Base-by-base conservation (phyloP, 2,113 vertebrate genomes). In the Tursiops truncatus region DNA sequence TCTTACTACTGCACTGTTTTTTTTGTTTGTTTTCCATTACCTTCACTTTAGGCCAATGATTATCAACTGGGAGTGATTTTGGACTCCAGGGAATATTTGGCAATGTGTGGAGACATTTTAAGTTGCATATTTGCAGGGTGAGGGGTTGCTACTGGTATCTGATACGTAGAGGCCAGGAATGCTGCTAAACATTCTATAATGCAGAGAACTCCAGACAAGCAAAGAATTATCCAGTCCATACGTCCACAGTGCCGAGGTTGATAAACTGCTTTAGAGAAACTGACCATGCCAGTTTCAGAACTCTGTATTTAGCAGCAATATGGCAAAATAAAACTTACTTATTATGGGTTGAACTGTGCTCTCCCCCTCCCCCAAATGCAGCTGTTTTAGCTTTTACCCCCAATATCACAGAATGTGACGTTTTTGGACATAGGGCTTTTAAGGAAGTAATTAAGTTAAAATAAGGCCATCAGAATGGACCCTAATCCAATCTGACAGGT, bases 361-460 rank as follows among this genome's bases (percentile, higher is more conserved):
- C 50, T 21, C 23, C 0, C 3, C 0, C 14, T 8, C 0, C 7
- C 12, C 0, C 6, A 8, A 74, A n/a, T 68, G 58, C 2, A 2
- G 17, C 23, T 23, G 11, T 28, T 53, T 81, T 79, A 80, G 8
- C 23, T 14, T 17, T 38, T 36, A 80, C 2, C 6, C 18, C 21
- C 3, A 50, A 9, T 58, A 74, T 31, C 28, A 87, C 50, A 86
- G 53, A 90, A 70, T 67, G 38, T 38, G 18, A 28, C n/a, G 13
- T 62, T 18, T 91, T 82, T 79, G 18, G 20, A 88, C 14, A 94
- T 5, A 41, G 2, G 15, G 2, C 6, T 25, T 44, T 47, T 83
- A 68, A 56, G 50, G 21, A 41, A 6, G 1, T 28, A 8, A 87
- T 56, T 20, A 79, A 76, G 4, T 67, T 50, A 74, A 88, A 93